These are phyloP conservation scores for Drosophila kanekoi DNA, from an alignment of 2,888 invertebrate genomes.

Conservation along the genomic window DNA sequence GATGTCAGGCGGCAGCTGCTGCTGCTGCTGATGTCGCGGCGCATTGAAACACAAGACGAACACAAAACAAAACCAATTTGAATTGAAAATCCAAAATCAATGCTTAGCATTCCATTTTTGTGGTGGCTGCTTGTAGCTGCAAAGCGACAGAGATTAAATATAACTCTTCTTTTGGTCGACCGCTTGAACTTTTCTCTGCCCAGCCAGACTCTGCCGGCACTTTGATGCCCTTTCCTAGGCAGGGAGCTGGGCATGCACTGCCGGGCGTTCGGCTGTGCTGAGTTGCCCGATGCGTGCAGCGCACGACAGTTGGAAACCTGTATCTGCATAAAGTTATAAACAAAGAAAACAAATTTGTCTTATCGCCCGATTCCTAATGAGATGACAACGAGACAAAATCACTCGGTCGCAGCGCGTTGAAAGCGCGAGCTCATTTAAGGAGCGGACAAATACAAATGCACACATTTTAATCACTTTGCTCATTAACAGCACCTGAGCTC, in stretches of 20 bases:
- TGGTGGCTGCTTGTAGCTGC: slow-evolving; percentile 36
- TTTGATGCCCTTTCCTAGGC: slow-evolving; percentile 30
- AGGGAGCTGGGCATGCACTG: too few relatives aligned
- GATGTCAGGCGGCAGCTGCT: slow-evolving; percentile 70
- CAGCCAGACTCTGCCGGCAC: slow-evolving; percentile 1
- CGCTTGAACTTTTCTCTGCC: slow-evolving; percentile 33
- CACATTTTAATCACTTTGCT: slow-evolving; percentile 82
- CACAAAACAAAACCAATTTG: slow-evolving; percentile 60
- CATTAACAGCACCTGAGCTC: slow-evolving; percentile 67
- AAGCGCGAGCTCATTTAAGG: slow-evolving; percentile 82
- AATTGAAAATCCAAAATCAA: slow-evolving; percentile 74
- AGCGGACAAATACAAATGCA: slow-evolving; percentile 83
- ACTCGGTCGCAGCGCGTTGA: slow-evolving; percentile 72
- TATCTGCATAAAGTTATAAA: slow-evolving; percentile 77
- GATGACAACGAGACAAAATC: slow-evolving; percentile 82
- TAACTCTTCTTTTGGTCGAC: slow-evolving; percentile 57
- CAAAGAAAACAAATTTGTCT: slow-evolving; percentile 83
- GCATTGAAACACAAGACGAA: slow-evolving; percentile 35
- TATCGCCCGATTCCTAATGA: slow-evolving; percentile 83
- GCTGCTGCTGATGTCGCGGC: slow-evolving; percentile 22
- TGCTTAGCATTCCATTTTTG: slow-evolving; percentile 68
- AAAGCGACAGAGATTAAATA: slow-evolving; percentile 81
- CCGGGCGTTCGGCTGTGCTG: neutral
- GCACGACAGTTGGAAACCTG: slow-evolving; percentile 54
- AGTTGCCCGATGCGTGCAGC: slow-evolving; percentile 23